Conservation (phyloP, 2,113 vertebrate genomes). For the Pipa parva region DNA sequence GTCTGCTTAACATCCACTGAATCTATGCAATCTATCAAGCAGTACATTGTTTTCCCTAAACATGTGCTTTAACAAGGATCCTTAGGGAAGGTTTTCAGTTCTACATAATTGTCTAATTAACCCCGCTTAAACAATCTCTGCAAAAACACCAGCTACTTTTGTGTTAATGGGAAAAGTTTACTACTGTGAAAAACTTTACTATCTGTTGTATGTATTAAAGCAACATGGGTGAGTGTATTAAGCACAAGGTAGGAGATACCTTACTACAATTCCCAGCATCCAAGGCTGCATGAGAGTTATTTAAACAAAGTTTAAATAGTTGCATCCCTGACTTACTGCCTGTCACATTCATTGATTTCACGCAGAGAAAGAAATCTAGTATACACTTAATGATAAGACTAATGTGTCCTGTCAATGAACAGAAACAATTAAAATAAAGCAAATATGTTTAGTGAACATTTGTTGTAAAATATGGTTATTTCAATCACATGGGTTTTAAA, state of each 20-base stretch:
- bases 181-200: too few relatives aligned
- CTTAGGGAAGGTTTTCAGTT: neutral
- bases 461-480: too few relatives aligned
- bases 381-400: too few relatives aligned
- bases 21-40: neutral
- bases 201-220: too few relatives aligned
- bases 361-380: too few relatives aligned
- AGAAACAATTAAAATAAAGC: too few relatives aligned
- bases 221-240: too few relatives aligned
- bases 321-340: too few relatives aligned
- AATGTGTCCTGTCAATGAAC: too few relatives aligned
- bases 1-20: neutral
- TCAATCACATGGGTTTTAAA: neutral
- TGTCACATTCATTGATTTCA: too few relatives aligned
- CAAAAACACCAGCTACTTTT: neutral
- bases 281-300: neutral
- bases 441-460: too few relatives aligned
- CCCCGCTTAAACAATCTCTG: neutral
- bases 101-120: neutral
- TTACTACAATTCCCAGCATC: neutral
- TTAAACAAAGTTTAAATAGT: too few relatives aligned
- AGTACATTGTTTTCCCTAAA: neutral
- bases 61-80: neutral
- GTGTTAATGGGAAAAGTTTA: neutral
- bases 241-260: neutral